phyloP scores from a whole-genome alignment of 1,140 invertebrate genomes.

The Heliothis virescens region DNA sequence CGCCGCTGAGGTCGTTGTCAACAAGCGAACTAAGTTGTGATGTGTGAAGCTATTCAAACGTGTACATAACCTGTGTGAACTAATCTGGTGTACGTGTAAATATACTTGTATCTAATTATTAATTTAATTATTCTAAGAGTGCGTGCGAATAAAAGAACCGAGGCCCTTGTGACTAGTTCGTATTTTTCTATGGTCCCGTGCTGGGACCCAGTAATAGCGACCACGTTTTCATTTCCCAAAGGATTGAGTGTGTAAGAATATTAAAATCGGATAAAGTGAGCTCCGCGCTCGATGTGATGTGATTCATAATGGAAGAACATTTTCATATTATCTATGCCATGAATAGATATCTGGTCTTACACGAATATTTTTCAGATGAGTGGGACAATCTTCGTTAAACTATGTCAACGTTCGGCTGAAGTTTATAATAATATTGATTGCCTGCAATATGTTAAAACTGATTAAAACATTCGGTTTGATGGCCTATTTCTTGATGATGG shows the following conservation, averaged over 20 bases:
- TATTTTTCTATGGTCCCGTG: slow-evolving; percentile 50
- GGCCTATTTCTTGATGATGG: slow-evolving; percentile 36
- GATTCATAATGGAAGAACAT: slow-evolving; percentile 29
- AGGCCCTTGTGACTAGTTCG: slow-evolving; percentile 37
- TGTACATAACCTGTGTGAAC: slow-evolving; percentile 62
- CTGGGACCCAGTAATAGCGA: slow-evolving; percentile 61
- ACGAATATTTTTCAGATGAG: slow-evolving; percentile 23
- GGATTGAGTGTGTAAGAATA: slow-evolving; percentile 55
- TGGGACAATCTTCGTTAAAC: slow-evolving; percentile 10
- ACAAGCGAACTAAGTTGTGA: slow-evolving; percentile 82
- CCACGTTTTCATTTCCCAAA: slow-evolving; percentile 55
- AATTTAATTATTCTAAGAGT: slow-evolving; percentile 38
- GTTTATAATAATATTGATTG: background rate
- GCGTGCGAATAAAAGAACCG: slow-evolving; percentile 50
- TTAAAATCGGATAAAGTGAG: slow-evolving; percentile 50
- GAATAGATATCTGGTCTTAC: slow-evolving; percentile 34
- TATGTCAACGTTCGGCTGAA: slow-evolving; percentile 16
- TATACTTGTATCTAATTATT: slow-evolving; percentile 54
- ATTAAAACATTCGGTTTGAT: slow-evolving; percentile 11
- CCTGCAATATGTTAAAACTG: background rate
- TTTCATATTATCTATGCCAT: slow-evolving; percentile 2
- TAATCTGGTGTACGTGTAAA: slow-evolving; percentile 64
- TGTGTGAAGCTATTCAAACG: slow-evolving; percentile 54
- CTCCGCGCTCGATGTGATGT: slow-evolving; percentile 28
- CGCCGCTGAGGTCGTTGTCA: slow-evolving; percentile 79